Evolutionary conservation across 2,113 vertebrate species (phyloP).

Genomic region (Macrotus californicus): DNA sequence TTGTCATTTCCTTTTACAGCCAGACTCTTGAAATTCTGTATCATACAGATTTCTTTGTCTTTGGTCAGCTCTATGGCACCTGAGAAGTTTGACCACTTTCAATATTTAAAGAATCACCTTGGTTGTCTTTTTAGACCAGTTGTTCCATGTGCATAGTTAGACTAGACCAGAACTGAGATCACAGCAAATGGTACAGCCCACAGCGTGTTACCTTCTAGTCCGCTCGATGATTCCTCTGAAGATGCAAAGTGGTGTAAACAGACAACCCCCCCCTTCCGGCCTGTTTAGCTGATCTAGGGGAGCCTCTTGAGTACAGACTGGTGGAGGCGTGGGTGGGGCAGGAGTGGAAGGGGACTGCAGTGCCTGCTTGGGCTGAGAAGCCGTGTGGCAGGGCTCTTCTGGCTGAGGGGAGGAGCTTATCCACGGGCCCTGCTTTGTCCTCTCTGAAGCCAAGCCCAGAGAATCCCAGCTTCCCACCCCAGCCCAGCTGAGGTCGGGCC

Average conservation of each 20-base stretch:
- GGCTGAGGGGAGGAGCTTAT: neutral
- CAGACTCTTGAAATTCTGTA: neutral
- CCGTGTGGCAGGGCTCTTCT: neutral
- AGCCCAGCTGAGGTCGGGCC: neutral
- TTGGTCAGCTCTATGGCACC: neutral
- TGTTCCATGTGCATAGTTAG: neutral
- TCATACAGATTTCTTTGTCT: neutral
- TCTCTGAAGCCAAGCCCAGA: neutral
- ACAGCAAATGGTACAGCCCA: neutral
- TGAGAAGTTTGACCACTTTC: neutral
- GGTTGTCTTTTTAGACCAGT: neutral
- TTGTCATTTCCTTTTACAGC: neutral
- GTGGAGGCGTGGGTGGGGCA: neutral
- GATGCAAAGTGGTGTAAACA: neutral
- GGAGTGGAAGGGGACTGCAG: neutral
- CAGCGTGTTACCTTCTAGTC: neutral
- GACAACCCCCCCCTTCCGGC: too few species aligned
- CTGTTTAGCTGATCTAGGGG: neutral
- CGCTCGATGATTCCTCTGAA: neutral
- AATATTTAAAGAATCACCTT: neutral
- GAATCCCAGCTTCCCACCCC: neutral
- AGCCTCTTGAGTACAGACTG: neutral
- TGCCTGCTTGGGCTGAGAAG: neutral
- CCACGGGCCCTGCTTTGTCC: neutral
- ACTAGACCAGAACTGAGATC: neutral